Conservation (phyloP, 2,113 vertebrate genomes). For the Hypocryptadius cinnamomeus region DNA sequence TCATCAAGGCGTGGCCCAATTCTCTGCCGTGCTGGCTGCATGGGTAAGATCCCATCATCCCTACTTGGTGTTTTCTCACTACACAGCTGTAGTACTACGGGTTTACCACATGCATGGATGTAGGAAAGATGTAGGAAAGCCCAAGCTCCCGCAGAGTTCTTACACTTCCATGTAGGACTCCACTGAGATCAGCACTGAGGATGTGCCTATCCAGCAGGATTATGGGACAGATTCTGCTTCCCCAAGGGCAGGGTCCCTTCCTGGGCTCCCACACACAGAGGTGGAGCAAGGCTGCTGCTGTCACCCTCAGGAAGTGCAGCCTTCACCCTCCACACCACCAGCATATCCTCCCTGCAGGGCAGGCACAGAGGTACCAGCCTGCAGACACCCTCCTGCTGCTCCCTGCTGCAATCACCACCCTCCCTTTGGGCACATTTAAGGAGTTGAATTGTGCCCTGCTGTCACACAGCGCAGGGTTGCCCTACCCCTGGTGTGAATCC, state of each 20-base stretch:
- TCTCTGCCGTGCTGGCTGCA: neutral
- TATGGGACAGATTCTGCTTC: neutral
- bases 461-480: accelerated
- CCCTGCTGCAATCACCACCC: neutral
- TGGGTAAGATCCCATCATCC: neutral
- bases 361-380: neutral
- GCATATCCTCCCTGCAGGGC: neutral
- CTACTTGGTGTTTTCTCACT: neutral
- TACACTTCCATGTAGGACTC: neutral
- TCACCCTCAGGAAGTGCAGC: neutral
- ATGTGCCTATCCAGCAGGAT: neutral
- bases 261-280: neutral
- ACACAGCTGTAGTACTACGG: neutral
- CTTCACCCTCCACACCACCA: neutral
- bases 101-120: neutral
- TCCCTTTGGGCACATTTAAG: neutral
- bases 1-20: neutral
- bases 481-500: neutral
- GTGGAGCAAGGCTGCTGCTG: neutral
- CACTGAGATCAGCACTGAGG: neutral
- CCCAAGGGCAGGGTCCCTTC: neutral
- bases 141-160: neutral
- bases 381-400: neutral
- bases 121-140: neutral
- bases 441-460: neutral